phyloP scores from a whole-genome alignment of 2,113 vertebrate genomes.

The Anoura caudifer region DNA sequence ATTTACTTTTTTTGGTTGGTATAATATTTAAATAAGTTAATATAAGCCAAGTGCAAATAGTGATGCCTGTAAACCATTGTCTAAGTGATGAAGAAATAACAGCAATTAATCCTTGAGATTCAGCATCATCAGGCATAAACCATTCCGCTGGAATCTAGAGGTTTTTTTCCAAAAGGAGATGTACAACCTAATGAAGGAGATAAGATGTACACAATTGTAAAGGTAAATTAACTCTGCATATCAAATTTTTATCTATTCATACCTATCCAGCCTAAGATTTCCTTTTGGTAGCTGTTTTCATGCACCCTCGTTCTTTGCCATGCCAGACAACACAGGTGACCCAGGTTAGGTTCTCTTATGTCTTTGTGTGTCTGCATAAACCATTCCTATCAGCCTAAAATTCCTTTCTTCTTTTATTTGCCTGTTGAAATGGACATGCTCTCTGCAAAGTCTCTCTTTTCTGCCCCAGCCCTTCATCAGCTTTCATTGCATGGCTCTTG shows the following conservation, averaged over 20 bases:
- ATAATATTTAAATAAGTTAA: not conserved
- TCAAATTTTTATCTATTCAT: not conserved
- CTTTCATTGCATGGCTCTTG: not conserved
- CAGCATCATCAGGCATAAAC: not conserved
- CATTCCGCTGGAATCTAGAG: not conserved
- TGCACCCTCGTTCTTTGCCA: not conserved
- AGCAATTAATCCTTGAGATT: not conserved
- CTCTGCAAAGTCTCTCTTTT: not conserved
- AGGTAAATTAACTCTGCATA: not conserved
- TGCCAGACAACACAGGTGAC: not conserved
- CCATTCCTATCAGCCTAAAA: not conserved
- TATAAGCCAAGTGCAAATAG: not conserved
- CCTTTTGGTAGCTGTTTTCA: not conserved
- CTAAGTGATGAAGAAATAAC: not conserved
- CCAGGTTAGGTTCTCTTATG: not conserved
- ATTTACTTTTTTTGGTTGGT: not conserved
- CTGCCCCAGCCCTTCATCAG: not conserved
- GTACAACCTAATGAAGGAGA: not conserved
- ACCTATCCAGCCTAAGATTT: not conserved
- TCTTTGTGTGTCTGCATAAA: not conserved
- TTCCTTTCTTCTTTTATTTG: not conserved
- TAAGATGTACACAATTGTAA: not conserved
- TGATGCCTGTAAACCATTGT: not conserved
- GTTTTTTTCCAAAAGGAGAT: not conserved
- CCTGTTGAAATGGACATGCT: not conserved